A percentile compares a stretch with the other conserved stretches of the same genome.
Evolutionary conservation across 2,797 vertebrate genomes (phyloP).

Genomic region (Tadarida brasiliensis): DNA sequence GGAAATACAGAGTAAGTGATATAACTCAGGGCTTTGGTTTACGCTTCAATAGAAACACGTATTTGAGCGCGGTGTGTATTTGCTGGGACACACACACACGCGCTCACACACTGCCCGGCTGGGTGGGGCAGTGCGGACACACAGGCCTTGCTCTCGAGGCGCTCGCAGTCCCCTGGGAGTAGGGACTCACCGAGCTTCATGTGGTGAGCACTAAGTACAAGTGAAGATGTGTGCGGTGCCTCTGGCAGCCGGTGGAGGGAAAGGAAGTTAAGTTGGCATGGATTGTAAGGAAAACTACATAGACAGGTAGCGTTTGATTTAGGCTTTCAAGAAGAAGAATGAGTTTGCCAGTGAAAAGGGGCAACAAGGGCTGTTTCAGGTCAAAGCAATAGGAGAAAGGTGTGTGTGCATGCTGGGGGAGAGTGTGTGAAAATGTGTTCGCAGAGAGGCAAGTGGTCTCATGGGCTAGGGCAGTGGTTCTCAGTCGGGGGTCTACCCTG

Average conservation of each 20-base stretch:
- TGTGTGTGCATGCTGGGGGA: not conserved
- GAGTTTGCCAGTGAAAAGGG: not conserved
- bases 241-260: not conserved
- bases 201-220: not conserved
- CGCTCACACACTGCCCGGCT: not conserved
- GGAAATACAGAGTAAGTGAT: not conserved
- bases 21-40: not conserved
- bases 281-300: not conserved
- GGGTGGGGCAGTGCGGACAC: not conserved
- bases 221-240: not conserved
- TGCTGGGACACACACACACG: not conserved
- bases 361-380: not conserved
- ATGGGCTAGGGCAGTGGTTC: not conserved
- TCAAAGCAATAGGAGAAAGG: not conserved
- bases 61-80: not conserved
- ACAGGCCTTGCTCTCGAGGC: not conserved
- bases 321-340: not conserved
- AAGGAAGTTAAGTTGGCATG: not conserved
- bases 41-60: conserved; percentile 14
- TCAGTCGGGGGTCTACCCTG: not conserved
- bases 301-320: not conserved
- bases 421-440: not conserved
- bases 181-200: not conserved
- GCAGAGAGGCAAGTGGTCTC: not conserved
- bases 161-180: not conserved